Percentiles rank a stretch among this genome's conserved stretches.
Conservation (phyloP, 1,140 invertebrate genomes). For the Tetramorium simillimum region DNA sequence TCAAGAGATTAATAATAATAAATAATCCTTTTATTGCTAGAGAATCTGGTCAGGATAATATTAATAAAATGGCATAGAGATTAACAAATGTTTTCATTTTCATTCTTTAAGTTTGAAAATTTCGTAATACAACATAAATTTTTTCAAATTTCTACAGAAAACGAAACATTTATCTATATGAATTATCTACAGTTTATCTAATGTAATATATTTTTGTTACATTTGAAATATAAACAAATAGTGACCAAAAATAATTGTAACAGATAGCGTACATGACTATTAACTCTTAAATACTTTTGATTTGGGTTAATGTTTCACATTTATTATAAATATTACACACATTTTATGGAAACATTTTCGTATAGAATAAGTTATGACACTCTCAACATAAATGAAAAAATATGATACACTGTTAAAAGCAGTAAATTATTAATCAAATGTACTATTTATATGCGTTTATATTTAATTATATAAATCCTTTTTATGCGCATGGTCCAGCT, state of each 20-base stretch:
- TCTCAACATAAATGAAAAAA: neutral
- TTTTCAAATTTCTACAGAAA: neutral
- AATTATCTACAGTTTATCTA: neutral
- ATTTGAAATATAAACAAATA: neutral
- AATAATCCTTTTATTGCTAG: neutral
- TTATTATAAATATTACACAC: neutral
- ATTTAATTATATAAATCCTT: neutral
- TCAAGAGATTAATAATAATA: neutral
- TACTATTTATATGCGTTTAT: slow-evolving; percentile 20
- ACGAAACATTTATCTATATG: neutral
- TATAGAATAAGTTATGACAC: neutral
- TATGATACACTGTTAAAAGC: neutral
- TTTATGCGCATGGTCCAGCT: neutral
- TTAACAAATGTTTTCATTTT: neutral
- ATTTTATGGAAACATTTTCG: neutral
- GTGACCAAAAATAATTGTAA: slow-evolving; percentile 9
- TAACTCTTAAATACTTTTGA: neutral
- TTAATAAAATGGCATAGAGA: neutral
- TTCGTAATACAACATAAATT: neutral
- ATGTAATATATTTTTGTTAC: neutral
- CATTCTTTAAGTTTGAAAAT: neutral
- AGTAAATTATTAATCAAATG: neutral
- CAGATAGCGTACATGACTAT: neutral
- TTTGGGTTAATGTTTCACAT: slow-evolving; percentile 1
- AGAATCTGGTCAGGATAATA: neutral